A percentile compares a stretch with the other conserved stretches of the same genome.
phyloP scores from a whole-genome alignment of 2,113 vertebrate species.

The Ctenodactylus gundi region DNA sequence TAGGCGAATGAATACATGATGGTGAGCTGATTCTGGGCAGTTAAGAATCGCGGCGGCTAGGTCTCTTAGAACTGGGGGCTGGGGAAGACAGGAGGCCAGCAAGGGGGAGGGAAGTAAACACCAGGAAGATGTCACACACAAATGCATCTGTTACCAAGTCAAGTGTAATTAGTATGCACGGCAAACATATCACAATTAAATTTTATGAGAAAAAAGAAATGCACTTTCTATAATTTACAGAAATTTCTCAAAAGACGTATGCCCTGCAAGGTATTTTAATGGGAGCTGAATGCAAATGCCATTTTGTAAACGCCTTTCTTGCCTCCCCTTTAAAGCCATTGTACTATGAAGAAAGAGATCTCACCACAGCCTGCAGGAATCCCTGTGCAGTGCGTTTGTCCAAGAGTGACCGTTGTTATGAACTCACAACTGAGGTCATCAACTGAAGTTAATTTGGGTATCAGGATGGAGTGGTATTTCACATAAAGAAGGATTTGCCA shows the following conservation, averaged over 20 bases:
- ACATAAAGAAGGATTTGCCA: not conserved
- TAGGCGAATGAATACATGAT: not conserved
- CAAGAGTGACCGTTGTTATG: not conserved
- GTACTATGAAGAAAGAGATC: not conserved
- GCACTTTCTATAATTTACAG: not conserved
- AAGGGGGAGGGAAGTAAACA: no score
- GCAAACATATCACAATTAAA: no score
- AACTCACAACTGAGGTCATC: not conserved
- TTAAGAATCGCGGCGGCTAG: not conserved
- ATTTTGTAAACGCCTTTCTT: not conserved
- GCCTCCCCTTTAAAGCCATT: not conserved
- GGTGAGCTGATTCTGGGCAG: not conserved
- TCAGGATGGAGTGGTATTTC: not conserved
- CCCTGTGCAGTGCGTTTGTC: not conserved
- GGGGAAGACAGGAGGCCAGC: no score
- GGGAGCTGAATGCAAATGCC: not conserved
- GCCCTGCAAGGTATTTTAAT: not conserved
- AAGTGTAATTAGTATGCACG: no score
- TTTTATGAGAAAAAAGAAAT: no score
- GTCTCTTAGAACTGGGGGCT: no score
- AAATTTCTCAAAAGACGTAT: not conserved
- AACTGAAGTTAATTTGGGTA: not conserved
- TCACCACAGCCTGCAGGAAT: not conserved
- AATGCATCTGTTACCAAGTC: no score
- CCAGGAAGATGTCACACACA: no score